Base-by-base conservation (phyloP, 2,888 invertebrate genomes). In the Lithodes maja region DNA sequence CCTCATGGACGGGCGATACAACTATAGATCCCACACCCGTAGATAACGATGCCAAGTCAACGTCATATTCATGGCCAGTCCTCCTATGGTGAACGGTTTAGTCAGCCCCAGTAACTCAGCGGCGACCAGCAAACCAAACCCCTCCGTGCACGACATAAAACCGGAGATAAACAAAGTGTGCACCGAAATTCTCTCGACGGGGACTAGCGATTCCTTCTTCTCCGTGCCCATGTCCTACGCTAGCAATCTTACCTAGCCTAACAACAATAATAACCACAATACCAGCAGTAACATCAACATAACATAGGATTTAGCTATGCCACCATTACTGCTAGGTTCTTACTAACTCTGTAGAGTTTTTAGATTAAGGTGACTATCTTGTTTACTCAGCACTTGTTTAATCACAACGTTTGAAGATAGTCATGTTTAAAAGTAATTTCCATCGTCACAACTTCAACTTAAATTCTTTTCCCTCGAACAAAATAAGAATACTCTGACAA, bases 201-300 rank as follows among this genome's bases (percentile, higher is more conserved):
- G 81, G 7, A 81, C 74, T 49, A 81, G 74, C 68, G 81, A 89
- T 5, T 89, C 88, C 2, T 89, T 80, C 54, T 89, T 89, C 50
- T 81, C 88, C 15, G 74, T 71, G 33, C 88, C 81, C 54, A 71
- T 89, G 52, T 85, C 85, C 2, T 89, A 81, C 61, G 54, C 88
- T 1, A 81, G 68, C 52, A 85, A 55, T 49, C 53, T 85, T 33
- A 77, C 50, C 7, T 84, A 89, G 54, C 55, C 74, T 3, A 89
- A 85, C 17, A 82, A 75, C 9, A 75, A 82, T 15, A 79, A 69
- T n/a, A 69, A 53, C 15, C 85, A 85, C 17, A 86, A 75, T 33
- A 75, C 74, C 33, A 85, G 49, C 68, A 17, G 55, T 33, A 54
- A 49, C 54, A 81, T 55, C 50, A 86, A 86, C 33, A 33, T 86